phyloP scores from a whole-genome alignment of 1,140 invertebrate genomes.

The Camponotus floridanus region DNA sequence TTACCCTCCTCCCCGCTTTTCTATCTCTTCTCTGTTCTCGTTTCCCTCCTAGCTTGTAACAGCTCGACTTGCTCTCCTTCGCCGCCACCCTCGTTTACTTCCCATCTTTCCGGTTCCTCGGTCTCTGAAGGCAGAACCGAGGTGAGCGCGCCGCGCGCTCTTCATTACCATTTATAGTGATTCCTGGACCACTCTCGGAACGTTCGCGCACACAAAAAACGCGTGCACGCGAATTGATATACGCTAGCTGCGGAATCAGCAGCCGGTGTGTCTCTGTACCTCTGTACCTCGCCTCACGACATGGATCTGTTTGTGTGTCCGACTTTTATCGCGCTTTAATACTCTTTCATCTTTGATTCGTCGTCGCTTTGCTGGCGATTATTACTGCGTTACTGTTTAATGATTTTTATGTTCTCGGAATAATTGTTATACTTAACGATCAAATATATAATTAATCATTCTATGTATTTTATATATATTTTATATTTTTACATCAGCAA shows the following conservation, averaged over 20 bases:
- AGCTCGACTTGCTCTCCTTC: conserved; percentile 11
- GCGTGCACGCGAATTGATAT: conserved; percentile 62
- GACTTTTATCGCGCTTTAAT: conserved; percentile 37
- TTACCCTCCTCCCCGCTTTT: conserved; percentile 11
- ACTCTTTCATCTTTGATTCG: not conserved
- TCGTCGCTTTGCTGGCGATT: not conserved
- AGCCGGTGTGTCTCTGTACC: conserved; percentile 56
- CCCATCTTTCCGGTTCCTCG: conserved; percentile 62
- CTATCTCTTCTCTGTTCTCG: conserved; percentile 57
- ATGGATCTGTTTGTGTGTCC: not conserved
- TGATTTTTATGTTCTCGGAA: not conserved
- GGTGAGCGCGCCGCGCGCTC: conserved; percentile 73
- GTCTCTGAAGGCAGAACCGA: conserved; percentile 50
- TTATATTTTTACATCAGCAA: conserved; percentile 13
- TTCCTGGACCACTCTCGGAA: conserved; percentile 79
- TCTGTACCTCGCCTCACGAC: not conserved
- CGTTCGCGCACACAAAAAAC: conserved; percentile 74
- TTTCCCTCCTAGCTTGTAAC: conserved; percentile 29
- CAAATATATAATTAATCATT: not conserved
- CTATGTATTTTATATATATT: not conserved
- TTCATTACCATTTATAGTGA: conserved; percentile 86
- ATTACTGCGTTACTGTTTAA: conserved; percentile 22
- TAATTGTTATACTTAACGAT: not conserved
- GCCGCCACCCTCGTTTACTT: conserved; percentile 59
- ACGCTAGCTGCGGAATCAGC: conserved; percentile 57